phyloP scores from a whole-genome alignment of 2,888 invertebrate genomes.

The Tetragonula carbonaria region DNA sequence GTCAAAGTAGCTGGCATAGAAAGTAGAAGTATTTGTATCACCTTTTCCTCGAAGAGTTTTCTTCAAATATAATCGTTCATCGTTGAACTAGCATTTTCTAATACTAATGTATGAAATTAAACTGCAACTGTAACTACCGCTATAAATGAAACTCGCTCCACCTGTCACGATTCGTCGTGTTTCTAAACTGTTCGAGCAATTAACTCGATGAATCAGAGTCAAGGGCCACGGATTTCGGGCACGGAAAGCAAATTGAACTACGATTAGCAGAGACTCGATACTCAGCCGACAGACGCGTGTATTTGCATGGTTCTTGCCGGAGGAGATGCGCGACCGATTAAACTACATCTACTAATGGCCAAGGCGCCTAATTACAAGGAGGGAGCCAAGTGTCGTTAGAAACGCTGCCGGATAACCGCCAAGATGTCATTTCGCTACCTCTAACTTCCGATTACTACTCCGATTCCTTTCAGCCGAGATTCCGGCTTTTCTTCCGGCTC shows the following conservation, averaged over 20 bases:
- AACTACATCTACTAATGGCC: conserved; percentile 64
- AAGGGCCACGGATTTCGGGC: background rate
- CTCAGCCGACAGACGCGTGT: background rate
- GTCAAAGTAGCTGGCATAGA: too few species aligned
- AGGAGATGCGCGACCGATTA: conserved; percentile 57
- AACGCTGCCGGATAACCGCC: conserved; percentile 63
- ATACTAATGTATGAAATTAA: too few species aligned
- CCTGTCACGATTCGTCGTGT: background rate
- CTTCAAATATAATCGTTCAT: too few species aligned
- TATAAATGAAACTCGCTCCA: too few species aligned
- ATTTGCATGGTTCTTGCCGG: conserved; percentile 24
- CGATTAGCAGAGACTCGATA: conserved; percentile 24
- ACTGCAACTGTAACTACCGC: too few species aligned
- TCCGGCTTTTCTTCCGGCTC: background rate
- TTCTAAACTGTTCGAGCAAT: background rate
- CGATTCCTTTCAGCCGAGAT: conserved; percentile 34
- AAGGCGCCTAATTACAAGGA: conserved; percentile 72
- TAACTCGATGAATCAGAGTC: background rate
- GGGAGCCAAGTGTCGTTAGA: conserved; percentile 69
- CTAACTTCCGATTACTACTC: conserved; percentile 24
- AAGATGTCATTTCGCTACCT: conserved; percentile 56
- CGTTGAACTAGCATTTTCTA: too few species aligned
- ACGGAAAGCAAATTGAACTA: conserved; percentile 20
- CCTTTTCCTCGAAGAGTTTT: too few species aligned
- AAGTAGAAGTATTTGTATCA: too few species aligned